Percentiles rank a stretch among this genome's conserved stretches.
Evolutionary conservation across 2,113 vertebrate genomes (phyloP).

Genomic region (Ptilorrhoa leucosticta): DNA sequence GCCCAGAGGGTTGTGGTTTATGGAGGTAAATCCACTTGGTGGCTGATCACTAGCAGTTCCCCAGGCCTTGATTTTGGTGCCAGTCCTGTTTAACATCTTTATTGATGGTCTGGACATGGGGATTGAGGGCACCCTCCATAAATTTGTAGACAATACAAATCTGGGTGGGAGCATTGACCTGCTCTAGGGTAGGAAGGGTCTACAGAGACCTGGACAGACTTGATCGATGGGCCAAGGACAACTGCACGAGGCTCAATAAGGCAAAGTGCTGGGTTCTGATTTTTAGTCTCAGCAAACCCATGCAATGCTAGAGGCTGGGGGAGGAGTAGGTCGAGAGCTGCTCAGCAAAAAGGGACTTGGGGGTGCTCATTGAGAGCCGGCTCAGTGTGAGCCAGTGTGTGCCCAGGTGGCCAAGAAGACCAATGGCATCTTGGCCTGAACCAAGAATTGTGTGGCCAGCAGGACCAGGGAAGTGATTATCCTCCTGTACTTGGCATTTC

Average conservation of each 20-base stretch:
- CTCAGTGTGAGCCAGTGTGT: neutral
- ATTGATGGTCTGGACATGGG: neutral
- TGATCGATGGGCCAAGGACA: fast-evolving
- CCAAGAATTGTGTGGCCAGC: neutral
- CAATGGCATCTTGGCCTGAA: neutral
- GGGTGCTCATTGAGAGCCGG: neutral
- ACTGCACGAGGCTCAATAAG: neutral
- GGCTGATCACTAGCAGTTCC: fast-evolving
- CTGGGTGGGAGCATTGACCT: neutral
- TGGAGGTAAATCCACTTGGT: neutral
- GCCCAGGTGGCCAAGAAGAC: neutral
- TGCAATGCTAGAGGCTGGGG: neutral
- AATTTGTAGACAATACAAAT: neutral
- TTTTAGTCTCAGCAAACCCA: neutral
- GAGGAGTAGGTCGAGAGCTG: neutral
- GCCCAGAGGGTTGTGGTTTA: neutral
- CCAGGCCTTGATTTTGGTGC: neutral
- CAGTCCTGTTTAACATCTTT: neutral
- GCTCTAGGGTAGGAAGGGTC: fast-evolving
- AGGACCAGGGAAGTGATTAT: neutral
- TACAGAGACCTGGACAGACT: neutral
- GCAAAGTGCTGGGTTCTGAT: neutral
- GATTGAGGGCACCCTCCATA: neutral
- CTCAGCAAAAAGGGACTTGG: neutral
- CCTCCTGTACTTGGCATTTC: neutral